Conservation (phyloP, 2,113 vertebrate genomes). For the Ailurus styani region DNA sequence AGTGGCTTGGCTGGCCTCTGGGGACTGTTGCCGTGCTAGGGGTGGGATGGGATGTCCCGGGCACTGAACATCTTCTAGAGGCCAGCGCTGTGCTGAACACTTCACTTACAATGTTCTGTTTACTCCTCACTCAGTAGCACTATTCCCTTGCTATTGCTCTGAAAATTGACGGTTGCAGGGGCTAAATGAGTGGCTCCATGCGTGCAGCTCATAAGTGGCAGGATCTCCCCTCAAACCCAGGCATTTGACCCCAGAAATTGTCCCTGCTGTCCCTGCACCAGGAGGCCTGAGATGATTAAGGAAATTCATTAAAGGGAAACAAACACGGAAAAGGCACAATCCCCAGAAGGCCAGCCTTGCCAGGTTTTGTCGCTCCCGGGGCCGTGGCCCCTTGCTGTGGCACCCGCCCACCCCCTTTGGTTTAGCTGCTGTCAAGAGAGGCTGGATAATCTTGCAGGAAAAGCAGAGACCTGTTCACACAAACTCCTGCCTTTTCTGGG, state of each 20-base stretch:
- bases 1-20: background rate
- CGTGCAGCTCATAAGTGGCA: rapidly evolving
- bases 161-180: background rate
- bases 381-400: background rate
- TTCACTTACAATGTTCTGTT: rapidly evolving
- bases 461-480: background rate
- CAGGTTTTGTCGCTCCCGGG: background rate
- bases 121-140: background rate
- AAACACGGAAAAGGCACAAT: background rate
- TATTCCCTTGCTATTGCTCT: background rate
- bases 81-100: rapidly evolving
- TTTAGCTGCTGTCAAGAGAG: background rate
- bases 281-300: background rate
- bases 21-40: background rate
- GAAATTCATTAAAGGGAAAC: background rate
- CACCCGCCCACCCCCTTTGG: background rate
- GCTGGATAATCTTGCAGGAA: background rate
- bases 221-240: background rate
- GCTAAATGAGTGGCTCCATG: background rate
- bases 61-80: background rate
- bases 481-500: background rate
- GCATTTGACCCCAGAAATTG: background rate
- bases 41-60: rapidly evolving
- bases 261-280: background rate
- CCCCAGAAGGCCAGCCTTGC: background rate